These are phyloP conservation scores for Penaeus vannamei DNA, from an alignment of 1,140 invertebrate species.

Conservation along the genomic window DNA sequence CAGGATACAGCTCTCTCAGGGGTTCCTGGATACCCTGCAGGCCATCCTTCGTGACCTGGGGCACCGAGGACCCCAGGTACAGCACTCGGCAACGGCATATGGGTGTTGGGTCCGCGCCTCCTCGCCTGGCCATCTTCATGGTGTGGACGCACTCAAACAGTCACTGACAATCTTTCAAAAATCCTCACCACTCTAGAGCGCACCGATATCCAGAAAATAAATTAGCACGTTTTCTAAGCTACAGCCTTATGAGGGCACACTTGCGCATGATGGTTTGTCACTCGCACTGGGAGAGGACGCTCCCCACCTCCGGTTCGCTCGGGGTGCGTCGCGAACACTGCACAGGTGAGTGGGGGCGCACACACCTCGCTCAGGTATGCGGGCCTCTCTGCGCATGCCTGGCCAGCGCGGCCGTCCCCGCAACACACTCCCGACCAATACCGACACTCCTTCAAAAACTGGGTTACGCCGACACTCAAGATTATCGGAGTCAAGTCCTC, in stretches of 20 bases:
- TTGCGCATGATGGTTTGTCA: conserved; percentile 40
- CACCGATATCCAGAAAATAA: not conserved
- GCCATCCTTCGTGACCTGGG: conserved; percentile 97
- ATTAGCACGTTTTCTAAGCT: conserved; percentile 28
- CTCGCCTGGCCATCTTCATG: conserved; percentile 67
- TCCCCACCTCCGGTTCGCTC: not conserved
- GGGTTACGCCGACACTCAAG: conserved; percentile 38
- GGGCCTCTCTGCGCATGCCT: conserved; percentile 59
- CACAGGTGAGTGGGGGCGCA: conserved; percentile 55
- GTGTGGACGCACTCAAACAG: conserved; percentile 32
- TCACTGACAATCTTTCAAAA: not conserved
- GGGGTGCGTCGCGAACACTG: conserved; percentile 35
- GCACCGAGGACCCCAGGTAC: conserved; percentile 97
- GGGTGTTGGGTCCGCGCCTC: conserved; percentile 77
- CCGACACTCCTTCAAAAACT: conserved; percentile 22
- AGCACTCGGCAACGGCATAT: conserved; percentile 97
- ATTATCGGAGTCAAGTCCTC: conserved; percentile 35
- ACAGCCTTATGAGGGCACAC: conserved; percentile 30
- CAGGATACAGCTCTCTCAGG: conserved; percentile 94
- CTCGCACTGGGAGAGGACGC: conserved; percentile 3
- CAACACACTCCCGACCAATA: conserved; percentile 51
- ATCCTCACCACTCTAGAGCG: not conserved
- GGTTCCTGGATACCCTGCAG: conserved; percentile 98
- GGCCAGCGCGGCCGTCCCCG: conserved; percentile 46
- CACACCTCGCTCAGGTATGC: conserved; percentile 37